Base-by-base conservation (phyloP, 1,140 invertebrate species). In the Pemphigus obesinymphae region DNA sequence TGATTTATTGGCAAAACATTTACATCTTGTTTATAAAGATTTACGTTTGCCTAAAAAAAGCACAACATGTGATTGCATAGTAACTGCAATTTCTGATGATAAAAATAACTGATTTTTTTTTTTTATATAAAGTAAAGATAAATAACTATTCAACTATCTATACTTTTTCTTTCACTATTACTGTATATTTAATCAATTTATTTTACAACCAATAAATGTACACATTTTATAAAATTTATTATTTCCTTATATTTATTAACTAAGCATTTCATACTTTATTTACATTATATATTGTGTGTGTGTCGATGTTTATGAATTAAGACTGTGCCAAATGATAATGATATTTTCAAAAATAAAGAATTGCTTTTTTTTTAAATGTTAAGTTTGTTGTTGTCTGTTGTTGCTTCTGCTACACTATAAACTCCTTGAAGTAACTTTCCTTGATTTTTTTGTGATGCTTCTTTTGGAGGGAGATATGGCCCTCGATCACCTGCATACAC, bases 401-500 rank as follows among this genome's bases (percentile, higher is more conserved):
- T 86, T 34, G 89, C 89, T 87, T 93, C 92, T 45, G 90, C 90
- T 63, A 94, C 91, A 20, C 92, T 92, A 83, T 93, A 94, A 85
- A 93, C 90, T 26, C 92, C 93, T 20, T 92, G 90, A 20, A 94
- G 84, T 20, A 95, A 85, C 66, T 89, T 89, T 76, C 92, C 92
- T 40, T 89, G 88, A 48, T 87, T 88, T 75, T 88, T 87, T 29
- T 87, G 86, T 50, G 88, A 88, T 75, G 88, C 88, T 84, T 90
- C 91, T 81, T 89, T 89, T 0, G 93, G 92, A 23, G 92, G 89
- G 3, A 90, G 87, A 85, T 93, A 90, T 0, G 91, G 87, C 10
- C 92, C 93, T 82, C 92, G 90, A 83, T 96, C 94, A 73, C 93
- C 93, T 83, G 92, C 90, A 87, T 96, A 97, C 48, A 95, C 90